Evolutionary conservation across 2,888 invertebrate species (phyloP), one percentile per base, ranked within the genome.

Genomic region (Colletes collaris): DNA sequence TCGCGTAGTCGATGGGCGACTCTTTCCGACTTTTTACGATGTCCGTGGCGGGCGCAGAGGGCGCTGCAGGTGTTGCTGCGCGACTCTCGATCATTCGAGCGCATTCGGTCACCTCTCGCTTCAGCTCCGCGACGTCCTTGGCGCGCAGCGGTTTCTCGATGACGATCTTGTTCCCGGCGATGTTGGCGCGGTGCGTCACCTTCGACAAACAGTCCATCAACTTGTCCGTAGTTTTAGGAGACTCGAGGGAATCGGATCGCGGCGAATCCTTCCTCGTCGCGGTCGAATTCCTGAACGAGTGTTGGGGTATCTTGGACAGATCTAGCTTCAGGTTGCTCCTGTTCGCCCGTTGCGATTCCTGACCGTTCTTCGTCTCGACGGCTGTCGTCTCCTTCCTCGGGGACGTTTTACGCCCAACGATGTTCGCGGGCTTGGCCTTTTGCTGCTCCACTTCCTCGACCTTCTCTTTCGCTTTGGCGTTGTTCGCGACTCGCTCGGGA

Each of bases 271-370:
- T 89, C 37, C 88, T 88, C 0, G 87, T 77, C 0, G 86, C 82
- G 8, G 75, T 60, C 8, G 44, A 7, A 55, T 86, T 88, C 67
- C 92, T 88, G 73, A 91, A 92, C 6, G 90, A 86, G 70, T 92
- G 91, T 62, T 92, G 92, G 0, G 92, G 92, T 64, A 92, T 92
- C 70, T 91, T 92, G 0, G 92, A 90, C 0, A 92, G 77, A 66
- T 92, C 92, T 8, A 92, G 81, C 76, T 91, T 92, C 62, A 92
- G 76, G 66, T 88, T 90, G 7, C 85, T 86, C 59, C 91, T 81
- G 65, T 79, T 90, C 1, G 87, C 78, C 0, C 84, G 81, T 3
- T 66, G 79, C 7, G 63, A 44, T 3, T 78, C 69, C 0, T 59
- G 49, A 6, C 37, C 55, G 8, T 16, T 44, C 11, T 40, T 52